Base-by-base conservation (phyloP, 2,888 invertebrate species). In the Willowsia nigromaculata region DNA sequence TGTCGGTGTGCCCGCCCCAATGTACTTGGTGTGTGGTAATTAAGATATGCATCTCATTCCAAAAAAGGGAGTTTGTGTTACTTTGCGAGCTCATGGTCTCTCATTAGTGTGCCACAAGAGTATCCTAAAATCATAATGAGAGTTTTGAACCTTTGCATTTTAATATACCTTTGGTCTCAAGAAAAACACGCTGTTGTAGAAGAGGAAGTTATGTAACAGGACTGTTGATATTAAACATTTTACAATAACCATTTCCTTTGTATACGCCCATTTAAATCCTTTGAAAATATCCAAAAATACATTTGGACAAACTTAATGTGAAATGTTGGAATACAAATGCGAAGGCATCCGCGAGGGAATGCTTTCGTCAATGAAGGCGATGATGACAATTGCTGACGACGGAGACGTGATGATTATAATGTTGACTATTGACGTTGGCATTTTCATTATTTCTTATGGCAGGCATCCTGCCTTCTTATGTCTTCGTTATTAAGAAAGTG, bases 81-180 rank as follows among this genome's bases (percentile, higher is more conserved):
- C 68, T 68, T 68, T 40, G 30, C 4, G 56, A n/a, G 56, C 53
- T 53, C 80, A 9, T 71, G 56, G 33, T 40, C 65, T 81, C 87
- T 87, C 87, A 87, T 87, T 87, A 87, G 87, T 81, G 81, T 86
- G 80, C 43, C 85, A 78, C 81, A 59, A 43, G 81, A 71, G 81
- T 59, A 80, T 47, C 30, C 59, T 81, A 53, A 87, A 81, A 87
- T 86, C 80, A 86, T 86, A 86, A 86, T 87, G 81, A 71, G 87
- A 81, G 71, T 81, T 87, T 53, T 74, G 71, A 81, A 68, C 53
- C 71, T 81, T 87, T 87, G 81, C 81, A 87, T 87, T 87, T 81
- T 81, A 81, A 81, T 81, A 71, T 71, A 18, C 47, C 18, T 43
- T 68, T 25, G 7, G 50, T 53, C 25, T 40, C 50, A 33, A 2